These are phyloP conservation scores for Biston stratarius DNA, from an alignment of 2,888 invertebrate genomes.

Conservation along the genomic window DNA sequence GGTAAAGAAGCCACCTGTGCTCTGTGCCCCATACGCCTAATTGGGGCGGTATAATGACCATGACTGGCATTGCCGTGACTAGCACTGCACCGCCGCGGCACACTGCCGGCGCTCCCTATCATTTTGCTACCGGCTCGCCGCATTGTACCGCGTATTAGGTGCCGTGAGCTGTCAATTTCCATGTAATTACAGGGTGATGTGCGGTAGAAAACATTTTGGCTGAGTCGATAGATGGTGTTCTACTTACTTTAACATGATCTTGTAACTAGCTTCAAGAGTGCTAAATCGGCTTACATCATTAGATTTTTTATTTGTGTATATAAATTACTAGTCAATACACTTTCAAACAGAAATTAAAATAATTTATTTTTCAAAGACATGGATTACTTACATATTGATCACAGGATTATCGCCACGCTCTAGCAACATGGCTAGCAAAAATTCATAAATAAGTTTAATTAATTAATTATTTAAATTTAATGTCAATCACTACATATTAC, in stretches of 20 bases:
- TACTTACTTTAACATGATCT: neutral
- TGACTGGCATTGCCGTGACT: conserved; percentile 51
- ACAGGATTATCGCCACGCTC: too few species aligned
- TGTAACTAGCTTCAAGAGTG: neutral
- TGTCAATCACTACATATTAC: too few species aligned
- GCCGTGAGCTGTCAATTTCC: conserved; percentile 38
- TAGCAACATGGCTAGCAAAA: too few species aligned
- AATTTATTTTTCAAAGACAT: too few species aligned
- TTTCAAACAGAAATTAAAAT: too few species aligned
- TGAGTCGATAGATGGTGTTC: conserved; percentile 20
- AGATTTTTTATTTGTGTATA: too few species aligned
- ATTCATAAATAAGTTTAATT: too few species aligned
- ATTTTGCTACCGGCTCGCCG: conserved; percentile 44
- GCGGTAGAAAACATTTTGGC: conserved; percentile 35
- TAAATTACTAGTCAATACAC: too few species aligned
- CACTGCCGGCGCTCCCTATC: conserved; percentile 49
- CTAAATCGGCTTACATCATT: too few species aligned
- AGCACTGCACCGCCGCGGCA: conserved; percentile 8
- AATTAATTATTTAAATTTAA: too few species aligned
- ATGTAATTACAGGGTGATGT: conserved; percentile 25
- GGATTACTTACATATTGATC: too few species aligned
- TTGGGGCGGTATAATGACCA: conserved; percentile 52
- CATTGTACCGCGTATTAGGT: conserved; percentile 28
- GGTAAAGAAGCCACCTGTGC: conserved; percentile 28
- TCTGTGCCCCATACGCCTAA: conserved; percentile 19